Evolutionary conservation across 2,888 invertebrate genomes (phyloP), one percentile per base, ranked within the genome.

Genomic region (Myopa tessellatipennis): DNA sequence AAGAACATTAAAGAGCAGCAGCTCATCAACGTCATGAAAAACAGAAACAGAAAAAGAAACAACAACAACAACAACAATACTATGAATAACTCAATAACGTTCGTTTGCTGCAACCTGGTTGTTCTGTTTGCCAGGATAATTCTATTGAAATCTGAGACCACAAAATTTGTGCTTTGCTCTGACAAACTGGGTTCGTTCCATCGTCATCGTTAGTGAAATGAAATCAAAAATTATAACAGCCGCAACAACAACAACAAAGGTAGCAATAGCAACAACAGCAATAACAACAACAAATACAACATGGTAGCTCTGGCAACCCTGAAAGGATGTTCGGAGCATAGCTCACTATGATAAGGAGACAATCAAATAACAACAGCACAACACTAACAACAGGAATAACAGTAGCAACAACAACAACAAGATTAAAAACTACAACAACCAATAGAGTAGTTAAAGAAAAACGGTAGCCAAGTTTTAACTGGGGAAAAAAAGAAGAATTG

Each of bases 61-160:
- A 63, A 34, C 16, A 16, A 38, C 38, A 36, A 69, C 5, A 69
- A 26, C 8, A 18, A 45, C n/a, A 18, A 5, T 26, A 45, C n/a
- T 6, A 1, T 26, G 55, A 34, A 65, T 26, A 45, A 8, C 10
- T 45, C 7, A 45, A 45, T 45, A 45, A 8, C 45, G 6, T 6
- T 45, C 45, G 45, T 45, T 45, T 6, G 45, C 45, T 45, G 45
- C 10, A 45, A 45, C 65, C 4, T 72, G 38, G 71, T 72, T 68
- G 63, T 76, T 65, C 79, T 84, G 82, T 69, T 75, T 75, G 83
- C 82, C 82, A 86, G 86, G 86, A 86, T 85, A 83, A 85, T 86
- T 85, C 86, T 83, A 86, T 85, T 86, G 85, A 86, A 85, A 85
- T 85, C 85, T 85, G 86, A 85, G 85, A 85, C 81, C 83, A 78